Percentiles rank a stretch among this genome's conserved stretches.
Evolutionary conservation across 2,113 vertebrate genomes (phyloP).

Genomic region (Perca flavescens): DNA sequence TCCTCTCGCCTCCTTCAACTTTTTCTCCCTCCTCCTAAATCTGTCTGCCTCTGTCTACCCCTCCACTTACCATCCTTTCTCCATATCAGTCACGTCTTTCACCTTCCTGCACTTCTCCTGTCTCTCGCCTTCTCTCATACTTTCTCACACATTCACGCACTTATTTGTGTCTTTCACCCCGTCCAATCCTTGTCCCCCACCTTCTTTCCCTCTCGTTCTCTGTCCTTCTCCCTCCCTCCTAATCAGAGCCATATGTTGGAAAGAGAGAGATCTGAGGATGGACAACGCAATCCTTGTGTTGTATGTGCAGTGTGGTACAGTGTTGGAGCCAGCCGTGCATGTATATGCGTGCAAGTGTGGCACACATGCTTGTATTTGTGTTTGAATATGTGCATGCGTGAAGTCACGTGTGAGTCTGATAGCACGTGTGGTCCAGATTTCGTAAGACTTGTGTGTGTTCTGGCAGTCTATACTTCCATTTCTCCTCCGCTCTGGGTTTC

Average conservation of each 20-base stretch:
- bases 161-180: conserved; percentile 51
- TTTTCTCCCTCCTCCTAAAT: conserved; percentile 48
- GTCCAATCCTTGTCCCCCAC: conserved; percentile 24
- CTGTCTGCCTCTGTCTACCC: conserved; percentile 45
- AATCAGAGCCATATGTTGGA: conserved; percentile 91
- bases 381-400: conserved; percentile 45
- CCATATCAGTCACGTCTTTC: conserved; percentile 30
- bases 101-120: conserved; percentile 34
- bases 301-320: conserved; percentile 58
- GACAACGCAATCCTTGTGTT: conserved; percentile 72
- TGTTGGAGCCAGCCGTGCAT: conserved; percentile 50
- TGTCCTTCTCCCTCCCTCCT: conserved; percentile 74
- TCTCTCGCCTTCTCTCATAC: conserved; percentile 46
- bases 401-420: conserved; percentile 44
- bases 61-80: conserved; percentile 49
- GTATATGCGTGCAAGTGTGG: conserved; percentile 40
- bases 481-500: conserved; percentile 49
- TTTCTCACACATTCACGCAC: conserved; percentile 54
- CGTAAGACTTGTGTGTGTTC: conserved; percentile 28
- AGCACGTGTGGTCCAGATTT: conserved; percentile 56
- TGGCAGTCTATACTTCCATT: conserved; percentile 33
- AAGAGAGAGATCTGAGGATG: conserved; percentile 78
- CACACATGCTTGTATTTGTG: conserved; percentile 40
- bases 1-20: conserved; percentile 52
- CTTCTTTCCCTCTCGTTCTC: conserved; percentile 48